Evolutionary conservation across 2,797 vertebrate species (phyloP).

Genomic region (Manis crassicaudata): DNA sequence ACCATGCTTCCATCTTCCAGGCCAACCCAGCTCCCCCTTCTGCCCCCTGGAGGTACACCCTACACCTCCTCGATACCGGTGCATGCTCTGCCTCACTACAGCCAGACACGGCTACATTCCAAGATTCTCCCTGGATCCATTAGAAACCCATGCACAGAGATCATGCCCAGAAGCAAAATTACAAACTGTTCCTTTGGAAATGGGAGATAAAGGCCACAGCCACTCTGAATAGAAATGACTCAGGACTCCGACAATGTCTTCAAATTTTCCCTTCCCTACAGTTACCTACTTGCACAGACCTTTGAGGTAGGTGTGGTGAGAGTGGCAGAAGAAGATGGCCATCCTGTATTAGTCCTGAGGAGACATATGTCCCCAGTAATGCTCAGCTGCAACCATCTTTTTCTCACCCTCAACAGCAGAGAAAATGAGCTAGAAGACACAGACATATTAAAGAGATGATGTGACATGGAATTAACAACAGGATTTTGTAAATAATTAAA

Average conservation of each 20-base stretch:
- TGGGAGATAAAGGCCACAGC: not conserved
- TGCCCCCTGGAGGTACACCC: not conserved
- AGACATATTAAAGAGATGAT: not conserved
- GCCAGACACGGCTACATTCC: not conserved
- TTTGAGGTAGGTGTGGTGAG: not conserved
- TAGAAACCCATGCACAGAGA: not conserved
- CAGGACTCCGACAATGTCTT: not conserved
- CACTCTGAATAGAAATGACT: not conserved
- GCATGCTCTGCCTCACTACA: not conserved
- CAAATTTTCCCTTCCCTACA: not conserved
- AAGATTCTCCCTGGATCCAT: not conserved
- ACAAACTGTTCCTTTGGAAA: not conserved
- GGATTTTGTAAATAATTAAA: not conserved
- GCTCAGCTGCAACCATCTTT: not conserved
- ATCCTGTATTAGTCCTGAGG: not conserved
- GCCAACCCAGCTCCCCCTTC: not conserved
- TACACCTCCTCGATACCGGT: too few relatives aligned
- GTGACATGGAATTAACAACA: not conserved
- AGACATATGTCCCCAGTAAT: rapidly evolving
- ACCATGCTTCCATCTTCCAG: not conserved
- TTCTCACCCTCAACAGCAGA: not conserved
- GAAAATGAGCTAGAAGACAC: not conserved
- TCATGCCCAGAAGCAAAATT: not conserved
- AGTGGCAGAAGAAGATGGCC: not conserved
- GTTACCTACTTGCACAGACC: not conserved